Evolutionary conservation across 2,888 invertebrate species (phyloP).

Genomic region (Alentia gelatinosa): DNA sequence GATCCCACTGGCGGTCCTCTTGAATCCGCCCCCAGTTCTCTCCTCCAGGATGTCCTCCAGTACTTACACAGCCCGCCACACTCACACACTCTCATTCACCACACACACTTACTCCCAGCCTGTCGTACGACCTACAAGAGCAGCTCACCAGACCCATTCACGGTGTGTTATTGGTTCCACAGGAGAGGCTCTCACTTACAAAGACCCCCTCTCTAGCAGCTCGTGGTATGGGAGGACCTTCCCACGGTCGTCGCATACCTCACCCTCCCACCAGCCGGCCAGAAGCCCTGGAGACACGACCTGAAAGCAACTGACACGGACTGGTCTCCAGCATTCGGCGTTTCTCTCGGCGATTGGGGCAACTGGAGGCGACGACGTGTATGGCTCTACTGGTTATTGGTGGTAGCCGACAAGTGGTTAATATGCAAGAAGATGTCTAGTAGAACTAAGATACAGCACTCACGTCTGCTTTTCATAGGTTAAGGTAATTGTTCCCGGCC

Average conservation of each 20-base stretch:
- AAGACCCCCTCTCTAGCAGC: not conserved
- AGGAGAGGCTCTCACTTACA: not conserved
- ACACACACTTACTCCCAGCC: not conserved
- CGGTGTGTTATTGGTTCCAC: not conserved
- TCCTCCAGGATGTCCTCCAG: too few relatives aligned
- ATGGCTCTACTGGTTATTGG: too few relatives aligned
- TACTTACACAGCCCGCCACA: not conserved
- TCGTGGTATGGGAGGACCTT: not conserved
- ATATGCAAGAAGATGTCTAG: too few relatives aligned
- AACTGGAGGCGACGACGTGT: too few relatives aligned
- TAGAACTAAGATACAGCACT: too few relatives aligned
- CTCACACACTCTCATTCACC: not conserved
- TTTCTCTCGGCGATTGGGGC: too few relatives aligned
- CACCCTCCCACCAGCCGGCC: not conserved
- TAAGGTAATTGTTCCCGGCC: too few relatives aligned
- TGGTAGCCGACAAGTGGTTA: too few relatives aligned
- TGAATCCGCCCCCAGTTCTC: too few relatives aligned
- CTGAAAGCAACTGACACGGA: not conserved
- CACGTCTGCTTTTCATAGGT: too few relatives aligned
- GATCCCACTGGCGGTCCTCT: too few relatives aligned
- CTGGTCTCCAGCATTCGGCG: too few relatives aligned
- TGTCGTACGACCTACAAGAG: not conserved
- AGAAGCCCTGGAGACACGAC: not conserved
- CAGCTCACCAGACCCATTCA: not conserved
- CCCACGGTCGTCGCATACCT: not conserved